Conservation (phyloP, 2,113 vertebrate species). For the Grantiella picta region DNA sequence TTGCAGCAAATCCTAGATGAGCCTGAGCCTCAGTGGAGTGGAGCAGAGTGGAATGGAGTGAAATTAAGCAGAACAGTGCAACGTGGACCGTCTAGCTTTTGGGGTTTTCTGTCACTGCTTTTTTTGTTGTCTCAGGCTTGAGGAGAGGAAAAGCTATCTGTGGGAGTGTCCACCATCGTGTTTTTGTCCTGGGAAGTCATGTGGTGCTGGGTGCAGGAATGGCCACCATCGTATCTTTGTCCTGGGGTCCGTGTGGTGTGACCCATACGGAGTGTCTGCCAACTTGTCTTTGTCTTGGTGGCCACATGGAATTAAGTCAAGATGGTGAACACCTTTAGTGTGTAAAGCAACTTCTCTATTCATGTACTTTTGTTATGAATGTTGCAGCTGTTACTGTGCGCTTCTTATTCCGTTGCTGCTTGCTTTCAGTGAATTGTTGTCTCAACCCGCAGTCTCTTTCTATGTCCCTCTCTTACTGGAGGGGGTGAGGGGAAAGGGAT, state of each 20-base stretch:
- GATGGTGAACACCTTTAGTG: background rate
- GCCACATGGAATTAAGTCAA: background rate
- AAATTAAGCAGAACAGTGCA: background rate
- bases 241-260: too few relatives aligned
- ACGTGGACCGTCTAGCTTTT: background rate
- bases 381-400: background rate
- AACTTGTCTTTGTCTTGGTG: background rate
- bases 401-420: background rate
- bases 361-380: background rate
- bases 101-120: fast-evolving
- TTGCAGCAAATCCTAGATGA: background rate
- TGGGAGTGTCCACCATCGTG: fast-evolving
- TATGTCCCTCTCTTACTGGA: background rate
- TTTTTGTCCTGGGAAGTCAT: background rate
- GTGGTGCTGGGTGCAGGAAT: background rate
- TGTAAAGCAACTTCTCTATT: background rate
- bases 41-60: background rate
- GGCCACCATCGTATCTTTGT: background rate
- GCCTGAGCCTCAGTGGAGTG: background rate
- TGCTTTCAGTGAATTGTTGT: background rate
- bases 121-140: background rate
- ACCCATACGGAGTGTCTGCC: fast-evolving
- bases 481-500: background rate
- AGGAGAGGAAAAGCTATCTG: background rate
- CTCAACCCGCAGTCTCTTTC: background rate